Base-by-base conservation (phyloP, 1,140 invertebrate genomes). In the Sarcophaga bullata region DNA sequence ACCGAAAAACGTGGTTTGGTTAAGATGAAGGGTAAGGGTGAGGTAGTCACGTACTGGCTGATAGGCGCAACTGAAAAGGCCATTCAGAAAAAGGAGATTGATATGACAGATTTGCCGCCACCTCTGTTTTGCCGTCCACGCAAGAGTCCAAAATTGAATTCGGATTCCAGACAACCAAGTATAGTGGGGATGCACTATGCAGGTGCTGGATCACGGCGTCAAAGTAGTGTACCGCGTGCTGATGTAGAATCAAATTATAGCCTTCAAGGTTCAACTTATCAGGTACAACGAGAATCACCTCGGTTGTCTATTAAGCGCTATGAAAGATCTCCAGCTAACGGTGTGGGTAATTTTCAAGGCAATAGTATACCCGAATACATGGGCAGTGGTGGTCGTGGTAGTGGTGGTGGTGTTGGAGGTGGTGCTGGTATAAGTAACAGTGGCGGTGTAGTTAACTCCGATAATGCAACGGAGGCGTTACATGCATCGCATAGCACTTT, bases 21-120 rank as follows among this genome's bases (percentile, higher is more conserved):
- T 49, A 91, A 93, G 75, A 95, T 99, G 93, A 99, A 99, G 91
- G 97, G 96, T 8, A 97, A 97, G 89, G 96, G 96, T 49, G 93
- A 93, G 87, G 91, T 94, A 4, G 88, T 94, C 85, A 98, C 97
- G 0, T 98, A 96, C 89, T 99, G 97, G 97, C 91, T 99, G 37
- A 92, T 93, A 0, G 96, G 95, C n/a, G 96, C 95, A 7, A 96
- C 93, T 1, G 95, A 96, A 62, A 93, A 93, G 84, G 95, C 96
- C 8, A 94, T 98, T 86, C 94, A 97, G 89, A 93, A 95, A 91
- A 92, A 96, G 91, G 94, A 95, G 87, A 95, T 97, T 84, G 94
- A 97, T 89, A 92, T 96, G 85, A 94, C 94, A 87, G 95, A 97
- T 89, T 90, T 96, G 87, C 91, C 92, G 19, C 93, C 93, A 17